A percentile compares a stretch with the other conserved stretches of the same genome.
Evolutionary conservation across 2,113 vertebrate species (phyloP).

Genomic region (Leptocoma aspasia): DNA sequence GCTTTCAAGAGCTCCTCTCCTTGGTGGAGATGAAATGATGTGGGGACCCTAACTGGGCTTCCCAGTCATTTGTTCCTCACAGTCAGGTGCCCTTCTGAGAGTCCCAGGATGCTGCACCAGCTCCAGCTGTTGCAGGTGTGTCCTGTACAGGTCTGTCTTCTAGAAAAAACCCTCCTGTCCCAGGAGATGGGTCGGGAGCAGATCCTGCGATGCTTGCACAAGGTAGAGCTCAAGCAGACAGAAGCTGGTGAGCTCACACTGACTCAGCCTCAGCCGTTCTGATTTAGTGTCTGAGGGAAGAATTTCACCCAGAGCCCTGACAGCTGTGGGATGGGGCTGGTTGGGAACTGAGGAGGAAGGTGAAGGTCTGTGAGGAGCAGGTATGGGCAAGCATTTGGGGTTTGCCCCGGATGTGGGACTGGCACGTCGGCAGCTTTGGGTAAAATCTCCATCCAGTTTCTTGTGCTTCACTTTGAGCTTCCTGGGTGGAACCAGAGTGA

Average conservation of each 20-base stretch:
- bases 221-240: background rate
- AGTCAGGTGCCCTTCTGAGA: fast-evolving
- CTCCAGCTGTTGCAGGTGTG: fast-evolving
- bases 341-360: background rate
- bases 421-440: fast-evolving
- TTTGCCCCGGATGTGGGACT: background rate
- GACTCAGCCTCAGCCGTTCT: background rate
- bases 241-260: fast-evolving
- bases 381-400: fast-evolving
- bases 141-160: background rate
- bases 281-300: background rate
- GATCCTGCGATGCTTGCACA: fast-evolving
- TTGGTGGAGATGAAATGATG: fast-evolving
- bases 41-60: background rate
- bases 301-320: background rate
- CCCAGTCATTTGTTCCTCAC: fast-evolving
- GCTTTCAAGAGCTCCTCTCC: background rate
- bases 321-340: fast-evolving
- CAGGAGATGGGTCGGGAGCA: fast-evolving
- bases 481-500: background rate
- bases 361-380: background rate
- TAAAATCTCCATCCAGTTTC: background rate
- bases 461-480: background rate
- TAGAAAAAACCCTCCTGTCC: background rate
- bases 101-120: fast-evolving